These are phyloP conservation scores for Nephrotoma appendiculata DNA, from an alignment of 2,888 invertebrate genomes.

Conservation along the genomic window DNA sequence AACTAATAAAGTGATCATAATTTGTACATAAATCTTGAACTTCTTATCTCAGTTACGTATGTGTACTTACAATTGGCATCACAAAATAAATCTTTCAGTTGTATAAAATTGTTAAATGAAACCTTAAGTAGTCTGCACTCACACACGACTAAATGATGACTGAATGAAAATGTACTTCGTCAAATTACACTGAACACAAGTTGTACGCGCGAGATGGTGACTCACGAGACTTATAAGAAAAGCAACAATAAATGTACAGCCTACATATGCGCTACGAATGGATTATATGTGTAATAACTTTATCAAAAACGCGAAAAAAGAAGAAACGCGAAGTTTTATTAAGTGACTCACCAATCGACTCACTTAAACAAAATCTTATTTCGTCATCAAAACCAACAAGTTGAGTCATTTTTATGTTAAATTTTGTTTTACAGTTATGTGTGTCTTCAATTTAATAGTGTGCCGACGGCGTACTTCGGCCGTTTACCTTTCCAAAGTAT, in stretches of 20 bases:
- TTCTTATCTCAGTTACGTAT: neutral
- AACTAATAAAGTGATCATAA: neutral
- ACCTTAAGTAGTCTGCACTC: neutral
- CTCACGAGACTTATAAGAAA: neutral
- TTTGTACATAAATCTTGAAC: neutral
- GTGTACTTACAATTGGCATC: neutral
- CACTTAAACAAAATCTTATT: neutral
- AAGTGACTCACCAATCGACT: neutral
- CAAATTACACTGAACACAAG: neutral
- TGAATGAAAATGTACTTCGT: neutral
- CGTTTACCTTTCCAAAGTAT: no score
- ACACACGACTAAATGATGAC: neutral
- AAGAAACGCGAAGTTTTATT: neutral
- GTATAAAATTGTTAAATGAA: neutral
- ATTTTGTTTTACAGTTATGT: no score
- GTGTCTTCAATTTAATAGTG: no score
- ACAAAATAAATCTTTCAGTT: neutral
- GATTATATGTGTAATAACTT: neutral
- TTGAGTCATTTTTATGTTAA: neutral
- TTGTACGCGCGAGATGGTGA: neutral
- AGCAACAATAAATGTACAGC: neutral
- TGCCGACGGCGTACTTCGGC: no score
- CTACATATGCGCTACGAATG: neutral
- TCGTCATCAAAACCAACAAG: neutral
- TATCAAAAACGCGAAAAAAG: neutral